Evolutionary conservation across 2,797 vertebrate species (phyloP), one percentile per base, ranked within the genome.

Genomic region (Xyrichtys novacula): DNA sequence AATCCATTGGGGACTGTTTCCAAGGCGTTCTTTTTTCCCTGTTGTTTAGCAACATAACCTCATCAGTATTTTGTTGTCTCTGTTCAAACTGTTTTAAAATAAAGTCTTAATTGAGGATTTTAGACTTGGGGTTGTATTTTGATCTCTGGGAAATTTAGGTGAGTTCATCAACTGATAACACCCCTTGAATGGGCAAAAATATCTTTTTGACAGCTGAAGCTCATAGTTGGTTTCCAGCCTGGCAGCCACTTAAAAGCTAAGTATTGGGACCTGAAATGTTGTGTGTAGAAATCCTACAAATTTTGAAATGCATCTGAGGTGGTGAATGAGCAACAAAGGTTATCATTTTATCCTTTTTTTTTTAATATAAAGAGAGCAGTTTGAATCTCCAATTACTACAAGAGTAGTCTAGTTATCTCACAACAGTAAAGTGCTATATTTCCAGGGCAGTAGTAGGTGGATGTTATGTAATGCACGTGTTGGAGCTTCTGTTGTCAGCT

Each of bases 401-500:
- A 29, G 25, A 50, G 5, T 15, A 11, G 32, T 36, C 5, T 50
- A 22, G 22, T 68, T 58, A 38, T 47, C 34, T 54, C 49, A 25
- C 56, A 34, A 55, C 60, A 56, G 54, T 59, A 22, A 64, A 59
- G 17, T 59, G 50, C 11, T n/a, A 14, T 55, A 46, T 50, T 72
- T 14, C 42, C 28, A 4, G 39, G 32, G 32, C 38, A 42, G 61
- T 49, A 40, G 52, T 54, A 43, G 49, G 69, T 47, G 14, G 39
- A 12, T 43, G 52, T 75, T 72, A 65, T 44, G 34, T 69, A 60
- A 78, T 29, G 8, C 20, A 15, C 25, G 22, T 40, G 59, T 60
- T 49, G 9, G 25, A 55, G 50, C 42, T n/a, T 43, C 38, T 56
- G 42, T 56, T 46, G 38, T 63, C 48, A 57, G 43, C 36, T 31